Evolutionary conservation across 2,113 vertebrate genomes (phyloP), one percentile per base, ranked within the genome.

Genomic region (Hippocampus zosterae): DNA sequence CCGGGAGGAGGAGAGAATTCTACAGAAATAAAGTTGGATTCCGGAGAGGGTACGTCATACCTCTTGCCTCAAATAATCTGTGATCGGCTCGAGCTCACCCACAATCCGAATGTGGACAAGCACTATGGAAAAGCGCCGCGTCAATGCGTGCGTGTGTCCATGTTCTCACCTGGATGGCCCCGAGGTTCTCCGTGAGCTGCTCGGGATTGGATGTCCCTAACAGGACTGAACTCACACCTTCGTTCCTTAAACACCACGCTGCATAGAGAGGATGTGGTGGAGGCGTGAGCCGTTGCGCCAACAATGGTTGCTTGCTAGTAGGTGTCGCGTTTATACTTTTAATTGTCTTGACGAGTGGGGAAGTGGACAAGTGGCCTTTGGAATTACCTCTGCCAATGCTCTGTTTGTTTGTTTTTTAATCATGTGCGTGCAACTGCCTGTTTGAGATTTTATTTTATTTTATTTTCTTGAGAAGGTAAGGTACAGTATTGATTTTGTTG

Each of bases 221-320:
- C 0, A 99, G 94, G 44, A 99, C 97, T 0, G 97, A 99, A 76
- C 97, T 99, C 84, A 99, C 97, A 0, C 97, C 97, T 81, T 99
- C 97, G 0, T 97, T 99, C 75, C 97, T 92, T 83, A 99, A 90
- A 86, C 97, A 99, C 97, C 97, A 99, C 0, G 97, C 97, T 99
- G 87, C 19, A 77, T 27, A 71, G 1, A 25, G 5, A 33, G 8
- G 15, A 46, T 8, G 3, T 8, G 41, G 53, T 16, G 9, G 8
- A 13, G 29, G 53, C 9, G 15, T 42, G 8, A 57, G n/a, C 42
- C 10, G 2, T 6, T 59, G 57, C 27, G 2, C 15, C 6, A 27
- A 18, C 6, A 6, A 33, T 29, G 13, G 5, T 33, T 27, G 23
- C n/a, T 21, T 42, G 0, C 69, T 74, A 77, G 73, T 57, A n/a